Percentiles rank a stretch among this genome's conserved stretches.
Conservation (phyloP, 1,140 invertebrate genomes). For the Zophobas morio region DNA sequence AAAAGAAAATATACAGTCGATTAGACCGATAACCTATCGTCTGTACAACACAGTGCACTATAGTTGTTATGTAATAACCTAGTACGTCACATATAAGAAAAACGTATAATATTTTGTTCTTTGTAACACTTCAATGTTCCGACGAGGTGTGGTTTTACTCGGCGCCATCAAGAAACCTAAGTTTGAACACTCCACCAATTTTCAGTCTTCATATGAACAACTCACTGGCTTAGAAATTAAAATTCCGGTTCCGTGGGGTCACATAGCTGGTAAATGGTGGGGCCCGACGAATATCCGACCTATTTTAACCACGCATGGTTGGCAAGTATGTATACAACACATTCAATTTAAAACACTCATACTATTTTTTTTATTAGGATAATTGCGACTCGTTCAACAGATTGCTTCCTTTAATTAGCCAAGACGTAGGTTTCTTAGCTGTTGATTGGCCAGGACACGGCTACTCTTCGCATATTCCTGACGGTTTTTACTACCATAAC, state of each 20-base stretch:
- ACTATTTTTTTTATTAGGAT: constrained; percentile 67
- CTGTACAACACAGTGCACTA: too few relatives aligned
- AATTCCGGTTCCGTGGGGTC: constrained; percentile 78
- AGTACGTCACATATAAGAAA: too few relatives aligned
- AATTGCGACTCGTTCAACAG: constrained; percentile 82
- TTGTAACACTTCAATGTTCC: too few relatives aligned
- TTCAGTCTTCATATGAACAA: neutral
- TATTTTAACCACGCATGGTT: constrained; percentile 81
- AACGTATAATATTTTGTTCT: too few relatives aligned
- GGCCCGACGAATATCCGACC: constrained; percentile 74
- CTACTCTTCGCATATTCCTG: constrained; percentile 75
- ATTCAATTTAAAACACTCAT: neutral
- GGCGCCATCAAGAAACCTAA: too few relatives aligned
- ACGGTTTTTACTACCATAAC: constrained; percentile 74
- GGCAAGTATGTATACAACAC: constrained; percentile 69
- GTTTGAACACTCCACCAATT: too few relatives aligned
- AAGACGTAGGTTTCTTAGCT: constrained; percentile 73
- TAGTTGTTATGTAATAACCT: too few relatives aligned
- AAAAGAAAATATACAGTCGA: too few relatives aligned
- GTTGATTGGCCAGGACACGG: constrained; percentile 83
- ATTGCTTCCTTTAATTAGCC: constrained; percentile 73
- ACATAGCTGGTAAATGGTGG: constrained; percentile 80
- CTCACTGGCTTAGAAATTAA: constrained; percentile 70
- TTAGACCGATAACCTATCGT: too few relatives aligned
- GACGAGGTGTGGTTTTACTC: too few relatives aligned